Base-by-base conservation (phyloP, 2,888 invertebrate genomes). In the Hydrotaea diabolus region DNA sequence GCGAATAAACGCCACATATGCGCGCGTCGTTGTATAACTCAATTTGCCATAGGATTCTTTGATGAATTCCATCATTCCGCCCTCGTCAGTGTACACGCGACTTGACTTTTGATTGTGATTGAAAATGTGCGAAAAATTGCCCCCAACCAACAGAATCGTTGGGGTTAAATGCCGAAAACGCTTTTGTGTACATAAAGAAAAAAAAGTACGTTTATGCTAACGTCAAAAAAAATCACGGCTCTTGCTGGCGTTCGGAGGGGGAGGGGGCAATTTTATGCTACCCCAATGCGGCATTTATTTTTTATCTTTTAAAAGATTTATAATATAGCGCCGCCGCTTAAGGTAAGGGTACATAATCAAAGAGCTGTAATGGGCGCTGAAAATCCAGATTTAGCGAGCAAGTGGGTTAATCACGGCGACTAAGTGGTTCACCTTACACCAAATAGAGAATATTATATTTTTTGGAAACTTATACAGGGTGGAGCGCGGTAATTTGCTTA, bases 301-400 rank as follows among this genome's bases (percentile, higher is more conserved):
- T 80, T 73, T 79, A 81, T 82, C 76, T 79, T 74, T 73, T n/a
- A 74, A 85, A 82, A 21, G 85, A 85, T 82, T 80, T 82, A 82
- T 80, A 82, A 69, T 77, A n/a, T 80, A 85, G 85, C 85, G 85
- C 85, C 84, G 75, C 78, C 46, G 69, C 69, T 77, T 85, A 82
- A 74, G 69, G 11, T 49, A 21, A 15, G 2, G n/a, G 59, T n/a
- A n/a, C 23, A 59, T 15, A 15, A 26, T 23, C 13, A 55, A 55
- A 53, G 7, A 53, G 8, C 43, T 17, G 3, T 9, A 7, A n/a
- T 15, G 55, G 2, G 19, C 5, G 11, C 21, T 9, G 9, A 21
- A 11, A 11, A 21, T 21, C 19, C 1, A 21, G 55, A 15, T 21
- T 15, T 19, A 21, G 5, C 55, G 9, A 4, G 26, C 11, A 2